Evolutionary conservation across 2,888 invertebrate species (phyloP), one percentile per base, ranked within the genome.

Genomic region (Apotomis turbidana): DNA sequence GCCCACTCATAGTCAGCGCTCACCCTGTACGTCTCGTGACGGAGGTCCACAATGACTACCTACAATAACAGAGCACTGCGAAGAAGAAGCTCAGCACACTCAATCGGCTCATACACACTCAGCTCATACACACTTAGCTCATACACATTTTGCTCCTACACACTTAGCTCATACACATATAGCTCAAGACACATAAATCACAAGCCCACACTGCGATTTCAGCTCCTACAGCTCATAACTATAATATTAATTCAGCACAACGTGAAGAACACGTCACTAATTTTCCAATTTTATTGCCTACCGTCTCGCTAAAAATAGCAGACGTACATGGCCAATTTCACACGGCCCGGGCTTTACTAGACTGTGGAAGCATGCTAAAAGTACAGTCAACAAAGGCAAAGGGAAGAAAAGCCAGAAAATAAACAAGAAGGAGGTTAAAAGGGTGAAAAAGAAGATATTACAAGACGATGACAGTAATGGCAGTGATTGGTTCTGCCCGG

Each of bases 21-120:
- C 41, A 6, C 41, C 41, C 41, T 4, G 41, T 41, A 41, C 41
- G 41, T 41, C 4, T 41, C 41, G 41, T 41, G 41, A 41, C 12
- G 62, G 62, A 49, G 38, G 62, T 62, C 62, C 27, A 38, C 62
- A 36, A 62, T 62, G 62, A 62, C 62, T 51, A 51, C 12, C 15
- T 3, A 49, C 46, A 10, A 12, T 5, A 27, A 12, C 46, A 5
- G 46, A 49, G 49, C 61, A 9, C 12, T 5, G 13, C 13, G 52
- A 52, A 49, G 52, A 52, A 49, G 12, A 27, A 5, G 46, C 6
- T 41, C 41, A 41, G 41, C n/a, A n/a, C n/a, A n/a, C n/a, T n/a
- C n/a, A n/a, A n/a, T n/a, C n/a, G n/a, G n/a, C 41, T 15, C 15
- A 15, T 15, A 15, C 15, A 15, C 15, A 15, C 15, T 15, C 15